Conservation (phyloP, 2,113 vertebrate genomes). For the Bufo gargarizans region DNA sequence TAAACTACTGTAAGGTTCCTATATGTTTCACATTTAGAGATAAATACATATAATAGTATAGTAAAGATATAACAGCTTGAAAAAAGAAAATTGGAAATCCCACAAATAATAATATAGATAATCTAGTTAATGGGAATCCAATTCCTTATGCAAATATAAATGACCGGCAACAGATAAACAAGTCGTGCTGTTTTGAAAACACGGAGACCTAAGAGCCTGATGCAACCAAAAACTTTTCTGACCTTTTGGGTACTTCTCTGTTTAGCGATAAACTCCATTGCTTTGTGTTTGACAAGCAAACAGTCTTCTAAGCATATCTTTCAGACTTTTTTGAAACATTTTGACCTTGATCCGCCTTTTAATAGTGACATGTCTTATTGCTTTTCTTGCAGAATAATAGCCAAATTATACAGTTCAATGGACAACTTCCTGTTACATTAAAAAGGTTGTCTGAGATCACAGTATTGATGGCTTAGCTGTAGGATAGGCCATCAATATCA, state of each 20-base stretch:
- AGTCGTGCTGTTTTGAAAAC: not conserved
- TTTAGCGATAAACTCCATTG: slow-evolving; percentile 34
- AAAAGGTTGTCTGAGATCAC: too few species aligned
- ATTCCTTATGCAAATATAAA: slow-evolving; percentile 11
- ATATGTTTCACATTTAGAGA: not conserved
- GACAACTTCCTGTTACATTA: too few species aligned
- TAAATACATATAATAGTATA: not conserved
- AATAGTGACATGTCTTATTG: not conserved
- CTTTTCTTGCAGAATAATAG: not conserved
- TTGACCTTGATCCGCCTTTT: slow-evolving; percentile 17
- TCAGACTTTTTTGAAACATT: not conserved
- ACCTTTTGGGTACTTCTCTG: slow-evolving; percentile 20
- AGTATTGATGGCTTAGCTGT: too few species aligned
- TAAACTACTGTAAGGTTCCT: too few species aligned
- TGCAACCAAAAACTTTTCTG: slow-evolving; percentile 16
- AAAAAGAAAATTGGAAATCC: not conserved
- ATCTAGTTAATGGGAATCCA: not conserved
- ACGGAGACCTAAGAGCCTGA: not conserved
- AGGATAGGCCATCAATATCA: too few species aligned
- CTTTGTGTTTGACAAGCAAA: slow-evolving; percentile 43
- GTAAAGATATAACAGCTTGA: not conserved
- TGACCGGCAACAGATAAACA: not conserved
- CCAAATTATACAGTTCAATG: too few species aligned
- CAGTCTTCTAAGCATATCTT: slow-evolving; percentile 18
- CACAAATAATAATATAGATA: not conserved